Conservation (phyloP, 2,888 invertebrate genomes). For the Epistrophella euchroma region DNA sequence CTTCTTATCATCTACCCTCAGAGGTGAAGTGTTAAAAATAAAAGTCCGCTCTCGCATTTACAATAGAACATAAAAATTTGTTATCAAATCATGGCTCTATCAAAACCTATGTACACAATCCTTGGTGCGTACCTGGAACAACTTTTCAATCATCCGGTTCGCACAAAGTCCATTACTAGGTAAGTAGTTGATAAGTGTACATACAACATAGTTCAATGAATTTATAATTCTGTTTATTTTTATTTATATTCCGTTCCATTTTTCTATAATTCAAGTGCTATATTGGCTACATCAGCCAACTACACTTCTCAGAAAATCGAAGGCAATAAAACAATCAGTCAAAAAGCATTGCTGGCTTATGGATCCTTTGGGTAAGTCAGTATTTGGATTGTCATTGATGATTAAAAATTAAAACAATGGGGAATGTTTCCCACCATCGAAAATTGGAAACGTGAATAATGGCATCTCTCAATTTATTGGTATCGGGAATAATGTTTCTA, state of each 20-base stretch:
- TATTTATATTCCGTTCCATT: conserved; percentile 14
- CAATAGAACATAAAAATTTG: not conserved
- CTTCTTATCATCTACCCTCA: not conserved
- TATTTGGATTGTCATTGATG: too few relatives aligned
- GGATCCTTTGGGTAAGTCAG: conserved; percentile 90
- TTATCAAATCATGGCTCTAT: conserved; percentile 80
- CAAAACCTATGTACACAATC: conserved; percentile 88
- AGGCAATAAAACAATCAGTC: conserved; percentile 87
- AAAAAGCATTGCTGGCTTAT: conserved; percentile 89
- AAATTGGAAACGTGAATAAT: too few relatives aligned
- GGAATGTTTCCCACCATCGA: too few relatives aligned
- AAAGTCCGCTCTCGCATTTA: not conserved
- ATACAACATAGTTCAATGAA: not conserved
- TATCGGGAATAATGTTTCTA: too few relatives aligned
- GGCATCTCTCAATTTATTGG: too few relatives aligned
- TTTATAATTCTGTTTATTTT: conserved; percentile 17
- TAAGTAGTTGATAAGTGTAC: conserved; percentile 81
- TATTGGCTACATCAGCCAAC: conserved; percentile 90
- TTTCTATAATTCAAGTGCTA: conserved; percentile 87
- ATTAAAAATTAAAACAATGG: too few relatives aligned
- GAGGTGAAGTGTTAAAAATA: not conserved
- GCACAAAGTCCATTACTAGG: conserved; percentile 92
- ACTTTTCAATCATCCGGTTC: conserved; percentile 90
- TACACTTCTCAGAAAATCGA: conserved; percentile 89
- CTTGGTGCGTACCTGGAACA: conserved; percentile 90